phyloP scores from a whole-genome alignment of 2,888 invertebrate genomes.

The Drosophila neutralis region DNA sequence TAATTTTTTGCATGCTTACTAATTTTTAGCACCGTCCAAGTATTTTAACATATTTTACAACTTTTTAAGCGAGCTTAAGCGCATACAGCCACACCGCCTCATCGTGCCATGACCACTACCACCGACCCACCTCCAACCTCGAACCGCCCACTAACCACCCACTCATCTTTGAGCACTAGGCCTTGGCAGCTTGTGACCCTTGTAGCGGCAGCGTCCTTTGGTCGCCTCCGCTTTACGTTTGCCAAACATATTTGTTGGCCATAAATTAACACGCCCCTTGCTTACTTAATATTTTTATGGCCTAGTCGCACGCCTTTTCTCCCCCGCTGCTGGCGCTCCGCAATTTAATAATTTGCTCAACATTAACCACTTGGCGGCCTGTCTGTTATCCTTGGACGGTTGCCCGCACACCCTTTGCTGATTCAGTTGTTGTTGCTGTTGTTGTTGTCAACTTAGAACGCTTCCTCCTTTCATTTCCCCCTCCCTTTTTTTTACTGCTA shows the following conservation, averaged over 20 bases:
- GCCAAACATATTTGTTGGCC: constrained; percentile 67
- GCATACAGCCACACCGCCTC: background rate
- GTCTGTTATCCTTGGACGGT: constrained; percentile 29
- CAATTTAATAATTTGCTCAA: constrained; percentile 71
- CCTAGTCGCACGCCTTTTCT: constrained; percentile 25
- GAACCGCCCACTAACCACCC: background rate
- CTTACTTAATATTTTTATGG: constrained; percentile 68
- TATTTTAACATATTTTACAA: constrained; percentile 69
- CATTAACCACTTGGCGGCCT: constrained; percentile 67
- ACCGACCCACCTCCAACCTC: background rate
- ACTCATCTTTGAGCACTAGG: constrained; percentile 3
- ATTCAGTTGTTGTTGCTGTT: background rate
- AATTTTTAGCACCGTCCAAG: constrained; percentile 46
- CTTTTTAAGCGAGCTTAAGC: constrained; percentile 56
- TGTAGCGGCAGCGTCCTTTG: constrained; percentile 3
- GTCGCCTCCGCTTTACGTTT: constrained; percentile 45
- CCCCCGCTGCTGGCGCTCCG: constrained; percentile 1
- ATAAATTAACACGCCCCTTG: constrained; percentile 69
- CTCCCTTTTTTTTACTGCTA: constrained; percentile 6
- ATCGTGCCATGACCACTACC: background rate
- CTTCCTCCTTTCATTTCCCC: background rate
- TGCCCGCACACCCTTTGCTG: constrained; percentile 35
- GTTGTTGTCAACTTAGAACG: constrained; percentile 1
- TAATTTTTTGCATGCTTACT: constrained; percentile 58
- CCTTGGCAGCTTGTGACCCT: constrained; percentile 9